Evolutionary conservation across 2,113 vertebrate species (phyloP).

Genomic region (Datnioides undecimradiatus): DNA sequence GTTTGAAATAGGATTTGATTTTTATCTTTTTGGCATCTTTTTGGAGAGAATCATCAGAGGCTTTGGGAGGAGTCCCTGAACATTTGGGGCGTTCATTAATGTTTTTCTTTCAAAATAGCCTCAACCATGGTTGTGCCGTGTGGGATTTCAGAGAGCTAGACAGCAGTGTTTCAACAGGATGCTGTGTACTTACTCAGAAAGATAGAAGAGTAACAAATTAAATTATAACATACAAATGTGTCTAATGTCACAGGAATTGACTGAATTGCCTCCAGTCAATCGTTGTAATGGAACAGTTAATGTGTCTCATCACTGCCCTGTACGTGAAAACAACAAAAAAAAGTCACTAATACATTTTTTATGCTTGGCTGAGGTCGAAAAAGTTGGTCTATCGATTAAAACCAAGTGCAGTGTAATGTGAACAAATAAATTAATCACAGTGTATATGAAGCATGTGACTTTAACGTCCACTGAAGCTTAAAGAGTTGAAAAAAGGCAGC

Average conservation of each 20-base stretch:
- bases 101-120: constrained; percentile 36
- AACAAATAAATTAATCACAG: too few relatives aligned
- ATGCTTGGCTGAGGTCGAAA: not conserved
- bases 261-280: too few relatives aligned
- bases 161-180: not conserved
- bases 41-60: constrained; percentile 1
- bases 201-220: not conserved
- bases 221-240: not conserved
- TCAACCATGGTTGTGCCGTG: not conserved
- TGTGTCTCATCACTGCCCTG: too few relatives aligned
- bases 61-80: not conserved
- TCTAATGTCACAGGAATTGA: not conserved
- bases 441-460: not conserved
- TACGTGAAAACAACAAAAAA: too few relatives aligned
- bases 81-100: not conserved
- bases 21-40: not conserved
- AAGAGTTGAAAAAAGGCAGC: not conserved
- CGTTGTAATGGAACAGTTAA: too few relatives aligned
- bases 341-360: too few relatives aligned
- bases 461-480: not conserved
- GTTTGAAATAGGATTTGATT: not conserved
- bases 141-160: not conserved
- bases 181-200: not conserved
- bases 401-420: too few relatives aligned
- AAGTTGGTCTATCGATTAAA: not conserved